Evolutionary conservation across 2,797 vertebrate species (phyloP), one percentile per base, ranked within the genome.

Genomic region (Macroramphosus scolopax): DNA sequence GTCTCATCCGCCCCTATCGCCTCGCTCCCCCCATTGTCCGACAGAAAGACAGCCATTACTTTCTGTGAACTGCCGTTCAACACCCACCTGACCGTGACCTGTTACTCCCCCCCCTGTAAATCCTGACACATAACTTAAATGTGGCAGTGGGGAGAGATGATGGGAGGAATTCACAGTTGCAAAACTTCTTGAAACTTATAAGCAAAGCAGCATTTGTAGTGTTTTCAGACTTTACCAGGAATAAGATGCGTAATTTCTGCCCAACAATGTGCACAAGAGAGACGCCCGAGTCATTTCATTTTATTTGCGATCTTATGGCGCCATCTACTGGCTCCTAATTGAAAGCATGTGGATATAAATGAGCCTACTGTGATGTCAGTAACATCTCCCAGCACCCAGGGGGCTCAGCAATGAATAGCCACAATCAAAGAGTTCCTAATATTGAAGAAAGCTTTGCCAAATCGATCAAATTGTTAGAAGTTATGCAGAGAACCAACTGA

Each of bases 1-100:
- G 36, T 80, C 77, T 85, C 82, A 82, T 75, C 83, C 75, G 65
- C 62, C 63, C 58, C 72, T 59, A 65, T 83, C 60, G 52, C 72
- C 78, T 54, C 36, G 25, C 63, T 76, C 77, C 72, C 62, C 60
- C 64, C 73, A 57, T 69, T 82, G 83, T 84, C 82, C 67, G 33
- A 80, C 72, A 65, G 57, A 45, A 51, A 76, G 51, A 78, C 54
- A 44, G 59, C 50, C 71, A 76, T 73, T 68, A 81, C 65, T 80
- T 82, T 69, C 62, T 59, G 49, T 51, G 57, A 68, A 64, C 38
- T 24, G 48, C 51, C 17, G 45, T 51, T 68, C 51, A 39, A 14
- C 57, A 59, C 30, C 55, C 48, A 68, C 51, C 75, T 76, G 75
- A 82, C 65, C 54, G 51, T 79, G 75, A 78, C 68, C 81, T 26